phyloP scores from a whole-genome alignment of 2,113 vertebrate genomes.

The Chaenogobius annularis region DNA sequence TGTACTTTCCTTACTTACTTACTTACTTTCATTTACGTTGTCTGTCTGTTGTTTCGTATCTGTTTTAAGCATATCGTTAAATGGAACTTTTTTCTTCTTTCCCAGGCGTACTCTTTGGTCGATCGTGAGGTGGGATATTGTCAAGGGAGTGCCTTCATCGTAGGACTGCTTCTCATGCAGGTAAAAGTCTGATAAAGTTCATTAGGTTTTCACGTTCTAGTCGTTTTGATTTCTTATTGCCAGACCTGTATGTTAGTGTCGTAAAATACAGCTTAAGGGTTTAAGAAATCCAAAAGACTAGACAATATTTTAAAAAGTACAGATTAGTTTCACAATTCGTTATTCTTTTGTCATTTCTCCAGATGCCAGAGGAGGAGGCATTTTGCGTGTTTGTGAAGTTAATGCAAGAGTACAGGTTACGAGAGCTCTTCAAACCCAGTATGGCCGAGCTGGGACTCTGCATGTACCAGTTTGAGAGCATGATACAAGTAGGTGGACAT shows the following conservation, averaged over 20 bases:
- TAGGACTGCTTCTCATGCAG: constrained; percentile 98
- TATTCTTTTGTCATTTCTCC: neutral
- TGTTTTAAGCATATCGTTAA: neutral
- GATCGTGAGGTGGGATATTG: constrained; percentile 98
- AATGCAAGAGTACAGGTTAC: constrained; percentile 98
- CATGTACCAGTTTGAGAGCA: constrained; percentile 99
- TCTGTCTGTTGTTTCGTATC: neutral
- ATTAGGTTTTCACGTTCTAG: neutral
- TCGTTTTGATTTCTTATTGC: too few species aligned
- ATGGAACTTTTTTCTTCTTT: constrained; percentile 45
- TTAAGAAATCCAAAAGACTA: too few species aligned
- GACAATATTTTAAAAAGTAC: neutral
- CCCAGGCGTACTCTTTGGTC: constrained; percentile 96
- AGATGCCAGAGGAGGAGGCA: constrained; percentile 99
- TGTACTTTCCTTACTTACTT: too few species aligned
- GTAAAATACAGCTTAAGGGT: too few species aligned
- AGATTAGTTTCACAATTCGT: neutral
- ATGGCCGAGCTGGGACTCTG: constrained; percentile 99
- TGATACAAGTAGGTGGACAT: constrained; percentile 89
- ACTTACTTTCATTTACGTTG: too few species aligned
- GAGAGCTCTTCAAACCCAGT: constrained; percentile 98
- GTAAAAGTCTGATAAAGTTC: constrained; percentile 69
- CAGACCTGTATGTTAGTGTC: too few species aligned
- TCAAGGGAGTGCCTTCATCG: constrained; percentile 98
- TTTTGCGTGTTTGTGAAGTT: constrained; percentile 99